These are phyloP conservation scores for Oostethus manadensis DNA, from an alignment of 2,113 vertebrate species.

Conservation along the genomic window DNA sequence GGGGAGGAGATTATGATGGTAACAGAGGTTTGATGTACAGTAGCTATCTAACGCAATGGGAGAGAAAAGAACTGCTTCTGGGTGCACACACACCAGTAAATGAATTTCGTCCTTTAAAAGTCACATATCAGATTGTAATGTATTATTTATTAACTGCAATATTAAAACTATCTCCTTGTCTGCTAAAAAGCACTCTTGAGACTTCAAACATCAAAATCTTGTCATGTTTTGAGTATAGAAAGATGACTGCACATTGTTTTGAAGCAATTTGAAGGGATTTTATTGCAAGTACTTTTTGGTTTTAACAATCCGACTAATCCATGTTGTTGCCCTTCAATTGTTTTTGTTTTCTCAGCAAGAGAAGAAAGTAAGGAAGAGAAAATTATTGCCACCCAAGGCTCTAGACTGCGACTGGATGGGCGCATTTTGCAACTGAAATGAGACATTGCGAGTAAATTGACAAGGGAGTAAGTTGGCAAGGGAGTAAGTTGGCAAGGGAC, in stretches of 20 bases:
- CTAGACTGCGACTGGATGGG: too few species aligned
- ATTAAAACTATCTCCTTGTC: not conserved
- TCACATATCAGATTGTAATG: not conserved
- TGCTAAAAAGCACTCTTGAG: not conserved
- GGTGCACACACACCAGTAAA: not conserved
- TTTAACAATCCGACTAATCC: too few species aligned
- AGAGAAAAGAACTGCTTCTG: not conserved
- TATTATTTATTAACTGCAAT: constrained; percentile 1
- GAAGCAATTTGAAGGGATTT: not conserved
- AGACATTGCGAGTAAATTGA: too few species aligned
- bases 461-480: too few species aligned
- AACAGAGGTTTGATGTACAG: constrained; percentile 2
- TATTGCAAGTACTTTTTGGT: not conserved
- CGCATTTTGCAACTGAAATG: too few species aligned
- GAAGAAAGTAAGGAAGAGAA: too few species aligned
- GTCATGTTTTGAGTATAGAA: not conserved
- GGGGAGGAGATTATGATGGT: constrained; percentile 1
- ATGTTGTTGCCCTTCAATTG: too few species aligned
- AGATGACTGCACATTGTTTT: not conserved
- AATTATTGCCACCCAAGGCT: too few species aligned
- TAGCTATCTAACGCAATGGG: not conserved
- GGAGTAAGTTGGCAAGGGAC: too few species aligned
- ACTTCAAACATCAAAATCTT: not conserved
- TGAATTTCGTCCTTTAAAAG: not conserved
- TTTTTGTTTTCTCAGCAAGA: too few species aligned